Evolutionary conservation across 2,113 vertebrate genomes (phyloP).

Genomic region (Lagopus muta): DNA sequence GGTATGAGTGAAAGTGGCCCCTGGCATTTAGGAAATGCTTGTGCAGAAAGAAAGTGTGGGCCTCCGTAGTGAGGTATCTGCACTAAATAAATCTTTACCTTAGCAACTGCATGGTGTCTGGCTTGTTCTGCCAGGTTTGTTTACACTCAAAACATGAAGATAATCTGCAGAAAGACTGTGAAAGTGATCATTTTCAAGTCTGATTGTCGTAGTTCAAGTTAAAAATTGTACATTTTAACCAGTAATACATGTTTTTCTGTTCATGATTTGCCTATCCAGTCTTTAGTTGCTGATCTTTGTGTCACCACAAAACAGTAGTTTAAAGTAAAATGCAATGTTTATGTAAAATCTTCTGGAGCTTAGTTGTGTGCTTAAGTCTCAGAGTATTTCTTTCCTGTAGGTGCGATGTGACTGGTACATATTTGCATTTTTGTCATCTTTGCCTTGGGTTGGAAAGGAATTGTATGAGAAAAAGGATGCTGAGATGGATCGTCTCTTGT

Average conservation of each 20-base stretch:
- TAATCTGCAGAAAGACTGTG: not conserved
- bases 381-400: constrained; percentile 65
- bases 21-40: not conserved
- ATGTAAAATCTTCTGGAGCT: not conserved
- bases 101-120: not conserved
- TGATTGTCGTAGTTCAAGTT: not conserved
- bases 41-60: not conserved
- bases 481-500: constrained; percentile 95
- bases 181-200: not conserved
- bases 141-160: not conserved
- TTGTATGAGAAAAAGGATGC: constrained; percentile 98
- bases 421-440: constrained; percentile 91
- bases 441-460: constrained; percentile 98
- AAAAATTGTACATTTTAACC: not conserved
- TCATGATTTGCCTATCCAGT: rapidly evolving
- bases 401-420: constrained; percentile 98
- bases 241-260: not conserved
- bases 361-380: not conserved
- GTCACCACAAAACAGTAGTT: not conserved
- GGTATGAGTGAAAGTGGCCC: not conserved
- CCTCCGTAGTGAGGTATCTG: not conserved
- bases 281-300: not conserved
- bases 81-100: not conserved
- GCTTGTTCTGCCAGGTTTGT: not conserved
- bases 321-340: not conserved